Evolutionary conservation across 1,140 invertebrate genomes (phyloP).

Genomic region (Drosophila kepulauana): DNA sequence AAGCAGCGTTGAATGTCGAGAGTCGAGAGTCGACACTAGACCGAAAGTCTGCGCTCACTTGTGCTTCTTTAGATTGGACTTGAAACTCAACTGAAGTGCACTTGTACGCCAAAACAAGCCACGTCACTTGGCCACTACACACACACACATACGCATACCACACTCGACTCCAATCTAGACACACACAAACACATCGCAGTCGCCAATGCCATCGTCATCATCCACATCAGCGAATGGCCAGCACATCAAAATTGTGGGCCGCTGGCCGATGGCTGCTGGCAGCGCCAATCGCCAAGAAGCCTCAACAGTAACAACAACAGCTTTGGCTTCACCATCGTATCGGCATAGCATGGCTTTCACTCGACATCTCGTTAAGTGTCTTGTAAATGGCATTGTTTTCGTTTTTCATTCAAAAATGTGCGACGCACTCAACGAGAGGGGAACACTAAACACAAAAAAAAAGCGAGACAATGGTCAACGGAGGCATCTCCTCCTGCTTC

Average conservation of each 20-base stretch:
- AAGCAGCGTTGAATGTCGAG: conserved; percentile 56
- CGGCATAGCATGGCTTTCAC: conserved; percentile 63
- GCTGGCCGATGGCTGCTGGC: conserved; percentile 39
- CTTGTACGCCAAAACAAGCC: conserved; percentile 82
- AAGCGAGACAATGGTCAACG: conserved; percentile 55
- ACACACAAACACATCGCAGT: conserved; percentile 38
- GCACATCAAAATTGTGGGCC: conserved; percentile 65
- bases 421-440: conserved; percentile 35
- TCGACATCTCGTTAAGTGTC: conserved; percentile 81
- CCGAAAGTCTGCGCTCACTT: conserved; percentile 81
- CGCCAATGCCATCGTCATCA: conserved; percentile 23
- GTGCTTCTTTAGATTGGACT: conserved; percentile 82
- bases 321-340: conserved; percentile 23
- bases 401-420: conserved; percentile 82
- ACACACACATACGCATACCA: conserved; percentile 26
- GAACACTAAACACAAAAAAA: conserved; percentile 4
- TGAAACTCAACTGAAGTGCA: conserved; percentile 81
- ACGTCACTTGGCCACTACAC: conserved; percentile 78
- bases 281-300: conserved; percentile 56
- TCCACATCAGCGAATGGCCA: conserved; percentile 60
- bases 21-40: conserved; percentile 70
- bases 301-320: conserved; percentile 66
- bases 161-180: conserved; percentile 30
- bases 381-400: conserved; percentile 82
- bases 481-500: conserved; percentile 24